Base-by-base conservation (phyloP, 2,888 invertebrate species). In the Sceliomorpha sp. region DNA sequence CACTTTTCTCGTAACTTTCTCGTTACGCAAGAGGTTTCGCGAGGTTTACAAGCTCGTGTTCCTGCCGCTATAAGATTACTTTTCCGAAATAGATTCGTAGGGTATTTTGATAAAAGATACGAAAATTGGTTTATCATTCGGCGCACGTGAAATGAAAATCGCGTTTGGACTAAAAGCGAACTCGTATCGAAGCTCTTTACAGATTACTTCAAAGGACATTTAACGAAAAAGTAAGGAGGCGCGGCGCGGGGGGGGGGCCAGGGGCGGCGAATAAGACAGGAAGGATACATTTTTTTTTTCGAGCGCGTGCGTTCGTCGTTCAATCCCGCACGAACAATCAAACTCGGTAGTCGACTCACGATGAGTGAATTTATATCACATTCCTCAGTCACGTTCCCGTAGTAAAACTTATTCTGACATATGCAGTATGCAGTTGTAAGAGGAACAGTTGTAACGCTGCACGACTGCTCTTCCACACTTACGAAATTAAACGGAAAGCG, bases 331-430 rank as follows among this genome's bases (percentile, higher is more conserved):
- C 56, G 70, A 64, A 60, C 64, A 64, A 56, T 66, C 60, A 56
- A 36, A 40, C 44, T 56, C 42, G 29, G 64, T 27, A 66, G 60
- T 70, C 59, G 55, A 40, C 70, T 70, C 60, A 64, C 64, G 64
- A 55, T 51, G 64, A 64, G 58, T 51, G 64, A 64, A 70, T 70
- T 70, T 66, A 70, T 66, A 64, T 70, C 64, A 14, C 45, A 60
- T 44, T 47, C 32, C 29, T 29, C 29, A 10, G 60, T 44, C 67
- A 67, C 67, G 67, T 67, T 24, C 48, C n/a, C 44, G 67, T 32
- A 48, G 32, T 55, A 67, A 60, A 67, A 67, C 67, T 67, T 67
- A 55, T 60, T 60, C 48, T 47, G 40, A 34, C 50, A n/a, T n/a
- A n/a, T n/a, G n/a, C n/a, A 47, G 13, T 17, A 13, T 31, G 42